Evolutionary conservation across 2,113 vertebrate species (phyloP).

Genomic region (Haemorhous mexicanus): DNA sequence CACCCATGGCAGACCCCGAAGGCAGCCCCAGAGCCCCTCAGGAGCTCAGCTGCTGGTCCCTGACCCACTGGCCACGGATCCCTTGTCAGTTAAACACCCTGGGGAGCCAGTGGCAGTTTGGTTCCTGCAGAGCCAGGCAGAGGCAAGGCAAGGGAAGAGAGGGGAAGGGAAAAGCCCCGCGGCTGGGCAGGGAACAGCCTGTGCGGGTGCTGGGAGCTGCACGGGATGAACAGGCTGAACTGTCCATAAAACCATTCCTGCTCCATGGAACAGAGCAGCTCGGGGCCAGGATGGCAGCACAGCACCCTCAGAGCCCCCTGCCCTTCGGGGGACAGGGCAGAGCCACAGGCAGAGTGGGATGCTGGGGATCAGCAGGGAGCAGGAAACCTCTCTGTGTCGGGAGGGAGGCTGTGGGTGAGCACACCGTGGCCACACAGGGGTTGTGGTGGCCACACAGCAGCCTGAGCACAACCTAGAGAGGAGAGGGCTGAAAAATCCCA

Average conservation of each 20-base stretch:
- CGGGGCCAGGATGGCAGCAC: rapidly evolving
- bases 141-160: background rate
- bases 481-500: background rate
- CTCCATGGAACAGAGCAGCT: background rate
- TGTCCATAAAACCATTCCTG: background rate
- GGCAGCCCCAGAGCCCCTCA: rapidly evolving
- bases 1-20: background rate
- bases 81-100: rapidly evolving
- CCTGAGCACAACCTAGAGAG: background rate
- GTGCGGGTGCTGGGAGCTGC: background rate
- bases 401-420: background rate
- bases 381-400: background rate
- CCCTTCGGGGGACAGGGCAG: rapidly evolving
- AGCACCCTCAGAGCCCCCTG: background rate
- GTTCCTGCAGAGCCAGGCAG: background rate
- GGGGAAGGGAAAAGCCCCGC: background rate
- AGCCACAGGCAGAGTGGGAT: rapidly evolving
- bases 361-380: background rate
- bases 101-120: no score
- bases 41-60: background rate
- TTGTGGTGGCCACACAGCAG: rapidly evolving
- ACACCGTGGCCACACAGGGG: rapidly evolving
- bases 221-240: rapidly evolving
- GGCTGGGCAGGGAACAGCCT: background rate
- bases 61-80: rapidly evolving